Evolutionary conservation across 37 sponge, comb jelly and placozoan species (phyloP).

Genomic region (Ephydatia muelleri): DNA sequence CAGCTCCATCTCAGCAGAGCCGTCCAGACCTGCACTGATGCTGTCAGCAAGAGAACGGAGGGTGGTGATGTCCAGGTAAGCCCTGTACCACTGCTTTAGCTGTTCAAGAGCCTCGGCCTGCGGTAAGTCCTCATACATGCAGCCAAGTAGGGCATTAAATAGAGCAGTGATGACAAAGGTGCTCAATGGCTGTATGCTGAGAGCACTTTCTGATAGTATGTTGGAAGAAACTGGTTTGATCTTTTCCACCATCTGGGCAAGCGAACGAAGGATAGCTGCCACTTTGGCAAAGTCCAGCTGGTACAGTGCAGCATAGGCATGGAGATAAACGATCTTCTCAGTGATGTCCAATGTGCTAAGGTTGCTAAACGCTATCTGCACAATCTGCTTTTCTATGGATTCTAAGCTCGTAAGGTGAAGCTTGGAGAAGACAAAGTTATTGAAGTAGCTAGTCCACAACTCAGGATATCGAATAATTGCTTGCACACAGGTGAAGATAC

Average conservation of each 20-base stretch:
- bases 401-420: conserved; percentile 37
- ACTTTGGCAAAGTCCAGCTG: conserved; percentile 67
- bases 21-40: neutral
- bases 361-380: conserved; percentile 26
- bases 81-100: conserved; percentile 37
- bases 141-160: conserved; percentile 49
- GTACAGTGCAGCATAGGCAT: conserved; percentile 40
- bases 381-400: conserved; percentile 13
- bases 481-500: conserved; percentile 5
- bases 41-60: neutral
- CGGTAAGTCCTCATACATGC: neutral
- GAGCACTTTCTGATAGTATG: neutral
- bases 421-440: conserved; percentile 56
- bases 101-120: neutral
- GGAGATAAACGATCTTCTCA: conserved; percentile 31
- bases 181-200: conserved; percentile 33
- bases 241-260: conserved; percentile 12
- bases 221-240: neutral
- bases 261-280: conserved; percentile 55
- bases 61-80: conserved; percentile 36
- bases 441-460: conserved; percentile 62
- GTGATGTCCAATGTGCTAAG: neutral
- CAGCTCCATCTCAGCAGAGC: neutral
- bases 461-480: conserved; percentile 31
- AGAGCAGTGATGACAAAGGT: conserved; percentile 50